phyloP scores from a whole-genome alignment of 1,140 invertebrate genomes.

The Habropoda laboriosa region DNA sequence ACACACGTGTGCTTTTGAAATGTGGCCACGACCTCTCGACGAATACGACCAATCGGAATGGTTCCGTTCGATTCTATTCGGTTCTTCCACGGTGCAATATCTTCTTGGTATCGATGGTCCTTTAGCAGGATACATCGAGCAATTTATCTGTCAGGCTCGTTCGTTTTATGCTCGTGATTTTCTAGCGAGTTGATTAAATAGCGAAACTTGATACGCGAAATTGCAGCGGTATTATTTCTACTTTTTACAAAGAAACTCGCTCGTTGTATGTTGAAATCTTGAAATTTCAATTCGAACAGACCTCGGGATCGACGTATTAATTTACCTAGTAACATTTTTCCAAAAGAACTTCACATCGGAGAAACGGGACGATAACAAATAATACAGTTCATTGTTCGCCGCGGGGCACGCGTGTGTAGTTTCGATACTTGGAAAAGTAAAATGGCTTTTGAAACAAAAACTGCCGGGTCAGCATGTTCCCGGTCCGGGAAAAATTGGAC shows the following conservation, averaged over 20 bases:
- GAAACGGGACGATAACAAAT: too few species aligned
- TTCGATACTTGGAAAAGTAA: neutral
- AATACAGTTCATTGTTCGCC: neutral
- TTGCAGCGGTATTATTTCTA: too few species aligned
- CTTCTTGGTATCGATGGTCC: neutral
- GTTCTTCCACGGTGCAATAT: neutral
- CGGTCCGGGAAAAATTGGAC: neutral
- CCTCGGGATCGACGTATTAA: too few species aligned
- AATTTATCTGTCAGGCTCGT: neutral
- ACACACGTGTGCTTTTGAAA: conserved; percentile 4
- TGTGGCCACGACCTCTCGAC: neutral
- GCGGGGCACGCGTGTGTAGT: too few species aligned
- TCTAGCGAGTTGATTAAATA: too few species aligned
- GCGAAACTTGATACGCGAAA: neutral
- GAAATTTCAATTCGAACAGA: too few species aligned
- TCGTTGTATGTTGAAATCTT: too few species aligned
- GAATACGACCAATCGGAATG: neutral
- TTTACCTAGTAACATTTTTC: neutral
- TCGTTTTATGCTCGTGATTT: too few species aligned
- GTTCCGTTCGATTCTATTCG: neutral
- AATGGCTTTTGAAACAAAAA: neutral
- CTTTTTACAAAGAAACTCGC: too few species aligned
- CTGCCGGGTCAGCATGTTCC: neutral
- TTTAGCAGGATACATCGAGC: neutral
- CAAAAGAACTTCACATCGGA: too few species aligned